Evolutionary conservation across 2,888 invertebrate genomes (phyloP).

Genomic region (Hanleya hanleyi): DNA sequence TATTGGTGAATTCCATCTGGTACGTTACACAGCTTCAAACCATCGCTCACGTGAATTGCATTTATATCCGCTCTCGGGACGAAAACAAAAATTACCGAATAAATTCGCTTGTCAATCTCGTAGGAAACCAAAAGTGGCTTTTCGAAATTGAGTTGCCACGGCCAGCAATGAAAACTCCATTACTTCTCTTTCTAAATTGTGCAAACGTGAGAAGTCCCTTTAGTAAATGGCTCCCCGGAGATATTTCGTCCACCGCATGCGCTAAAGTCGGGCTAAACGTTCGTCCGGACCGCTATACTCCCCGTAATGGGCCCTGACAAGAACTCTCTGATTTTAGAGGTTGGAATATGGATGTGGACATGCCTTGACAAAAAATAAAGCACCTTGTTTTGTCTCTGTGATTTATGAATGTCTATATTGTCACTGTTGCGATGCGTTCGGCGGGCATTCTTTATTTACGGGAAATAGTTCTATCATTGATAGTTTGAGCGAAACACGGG

Average conservation of each 20-base stretch:
- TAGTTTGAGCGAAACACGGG: too few species aligned
- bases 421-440: too few species aligned
- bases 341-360: too few species aligned
- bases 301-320: too few species aligned
- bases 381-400: too few species aligned
- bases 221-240: not conserved
- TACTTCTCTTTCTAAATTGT: not conserved
- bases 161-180: constrained; percentile 3
- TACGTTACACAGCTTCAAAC: too few species aligned
- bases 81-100: constrained; percentile 10
- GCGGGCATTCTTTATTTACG: too few species aligned
- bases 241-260: not conserved
- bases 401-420: too few species aligned
- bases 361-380: too few species aligned
- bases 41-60: not conserved
- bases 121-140: constrained; percentile 1
- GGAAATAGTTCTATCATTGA: too few species aligned
- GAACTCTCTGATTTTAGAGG: too few species aligned
- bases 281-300: not conserved
- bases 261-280: not conserved
- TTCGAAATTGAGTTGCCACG: constrained; percentile 7
- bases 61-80: not conserved
- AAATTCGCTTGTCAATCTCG: constrained; percentile 4
- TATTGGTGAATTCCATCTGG: too few species aligned
- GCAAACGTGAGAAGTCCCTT: constrained; percentile 5